Base-by-base conservation (phyloP, 2,797 vertebrate species). In the Mionectes olivaceus region DNA sequence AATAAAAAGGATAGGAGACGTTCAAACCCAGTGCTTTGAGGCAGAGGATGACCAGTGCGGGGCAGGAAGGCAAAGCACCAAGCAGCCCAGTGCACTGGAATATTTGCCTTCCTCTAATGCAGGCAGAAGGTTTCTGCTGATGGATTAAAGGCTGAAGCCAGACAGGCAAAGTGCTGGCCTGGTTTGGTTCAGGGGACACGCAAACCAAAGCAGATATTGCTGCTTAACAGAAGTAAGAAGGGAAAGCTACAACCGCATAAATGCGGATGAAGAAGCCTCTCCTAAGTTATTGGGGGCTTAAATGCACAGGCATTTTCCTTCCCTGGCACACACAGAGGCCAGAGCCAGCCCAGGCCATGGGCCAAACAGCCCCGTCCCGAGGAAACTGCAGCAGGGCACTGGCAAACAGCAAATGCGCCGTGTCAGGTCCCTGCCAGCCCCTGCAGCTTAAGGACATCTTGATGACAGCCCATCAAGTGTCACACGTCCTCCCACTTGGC, bases 151-250 rank as follows among this genome's bases (percentile, higher is more conserved):
- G 81, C 79, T 92, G 78, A 95, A 73, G 87, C 68, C 84, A 69
- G 83, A 33, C 27, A 46, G 68, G 89, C 57, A 65, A 89, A 92
- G 80, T 57, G 92, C 88, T 71, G 76, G 90, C 75, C 75, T 85
- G 83, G 60, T 94, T 87, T 67, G 77, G 83, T 78, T 89, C 83
- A 33, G 53, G 43, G 69, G 81, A 92, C n/a, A 5, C 12, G 71
- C 68, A 81, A 50, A 95, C 79, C 84, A 69, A 83, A 92, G 90
- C 49, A 92, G 94, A 92, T 92, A 85, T 12, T 87, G 84, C 53
- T 87, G 46, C 83, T 95, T 83, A 87, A 37, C 2, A 84, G 60
- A 68, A 94, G 39, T 95, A 89, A 87, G 78, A 57, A 89, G 61
- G 60, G 16, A 67, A 87, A 94, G 78, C 83, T 94, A 91, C 90